Evolutionary conservation across 2,888 invertebrate genomes (phyloP), one percentile per base, ranked within the genome.

Genomic region (Mystacides longicornis): DNA sequence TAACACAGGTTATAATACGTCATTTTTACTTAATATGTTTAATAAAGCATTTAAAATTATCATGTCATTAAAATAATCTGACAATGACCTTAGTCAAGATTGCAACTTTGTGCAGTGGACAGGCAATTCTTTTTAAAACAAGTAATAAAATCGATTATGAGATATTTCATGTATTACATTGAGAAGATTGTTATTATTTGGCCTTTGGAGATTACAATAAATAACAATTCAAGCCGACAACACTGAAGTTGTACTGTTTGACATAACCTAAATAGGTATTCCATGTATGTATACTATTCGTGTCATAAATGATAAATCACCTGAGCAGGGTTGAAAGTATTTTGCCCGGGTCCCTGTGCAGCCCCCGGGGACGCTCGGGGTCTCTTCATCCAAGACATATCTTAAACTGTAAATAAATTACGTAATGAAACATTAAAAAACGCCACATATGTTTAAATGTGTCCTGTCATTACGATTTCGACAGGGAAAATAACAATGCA

Each of bases 351-450:
- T 58, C 67, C 60, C 46, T 55, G 49, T 64, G 58, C 67, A 64
- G 63, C 68, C 64, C 66, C 68, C 63, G 63, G 70, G 65, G 68
- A 69, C 66, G 59, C 67, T 58, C 64, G 66, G 60, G 66, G 64
- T 66, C 74, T 71, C 67, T 75, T 74, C 71, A 70, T 73, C 77
- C 77, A 77, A 68, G 77, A 77, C 77, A 77, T 77, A 63, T 65
- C 67, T 63, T 62, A 61, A 60, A 60, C 67, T 71, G 70, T 65
- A 65, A 66, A 66, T 66, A 63, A 71, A 57, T 77, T 76, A 76
- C 71, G 74, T 76, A 76, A 77, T 76, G 33, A 47, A 20, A 47
- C 47, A 51, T 54, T 48, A 46, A 51, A 57, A 22, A 73, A 73
- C 71, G 69, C 69, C 66, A 60, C 56, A 59, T 59, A 56, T 59